Conservation (phyloP, 2,113 vertebrate genomes). For the Sitta europaea region DNA sequence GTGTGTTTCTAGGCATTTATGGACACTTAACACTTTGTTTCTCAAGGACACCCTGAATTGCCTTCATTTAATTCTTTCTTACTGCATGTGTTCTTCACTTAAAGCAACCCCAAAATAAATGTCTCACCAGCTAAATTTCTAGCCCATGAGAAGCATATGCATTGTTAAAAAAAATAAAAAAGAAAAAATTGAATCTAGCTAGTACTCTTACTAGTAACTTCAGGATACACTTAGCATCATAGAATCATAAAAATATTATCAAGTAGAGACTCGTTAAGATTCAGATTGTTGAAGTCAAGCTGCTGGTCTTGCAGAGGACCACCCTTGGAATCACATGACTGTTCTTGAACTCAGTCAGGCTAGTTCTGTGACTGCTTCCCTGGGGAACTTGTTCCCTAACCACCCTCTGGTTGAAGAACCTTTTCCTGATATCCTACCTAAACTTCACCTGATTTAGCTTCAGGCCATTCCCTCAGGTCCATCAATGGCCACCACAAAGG, state of each 20-base stretch:
- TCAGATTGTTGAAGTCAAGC: fast-evolving
- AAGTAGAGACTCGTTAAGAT: not conserved
- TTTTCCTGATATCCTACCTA: not conserved
- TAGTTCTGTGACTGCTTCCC: not conserved
- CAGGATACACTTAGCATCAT: fast-evolving
- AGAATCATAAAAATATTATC: not conserved
- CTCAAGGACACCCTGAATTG: not conserved
- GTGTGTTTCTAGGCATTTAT: not conserved
- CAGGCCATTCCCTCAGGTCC: not conserved
- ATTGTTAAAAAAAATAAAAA: no score
- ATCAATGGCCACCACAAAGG: not conserved
- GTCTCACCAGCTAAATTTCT: not conserved
- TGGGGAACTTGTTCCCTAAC: not conserved
- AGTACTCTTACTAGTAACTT: not conserved
- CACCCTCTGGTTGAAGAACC: not conserved
- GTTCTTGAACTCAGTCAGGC: not conserved
- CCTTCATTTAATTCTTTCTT: not conserved
- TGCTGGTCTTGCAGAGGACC: not conserved
- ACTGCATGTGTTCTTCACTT: not conserved
- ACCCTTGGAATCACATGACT: not conserved
- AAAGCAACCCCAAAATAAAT: not conserved
- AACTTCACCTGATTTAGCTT: not conserved
- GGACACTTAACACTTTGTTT: not conserved
- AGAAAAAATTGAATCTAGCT: not conserved
- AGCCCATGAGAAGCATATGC: fast-evolving